A percentile compares a stretch with the other conserved stretches of the same genome.
Conservation (phyloP, 1,140 invertebrate species). For the Micrasema minimum region DNA sequence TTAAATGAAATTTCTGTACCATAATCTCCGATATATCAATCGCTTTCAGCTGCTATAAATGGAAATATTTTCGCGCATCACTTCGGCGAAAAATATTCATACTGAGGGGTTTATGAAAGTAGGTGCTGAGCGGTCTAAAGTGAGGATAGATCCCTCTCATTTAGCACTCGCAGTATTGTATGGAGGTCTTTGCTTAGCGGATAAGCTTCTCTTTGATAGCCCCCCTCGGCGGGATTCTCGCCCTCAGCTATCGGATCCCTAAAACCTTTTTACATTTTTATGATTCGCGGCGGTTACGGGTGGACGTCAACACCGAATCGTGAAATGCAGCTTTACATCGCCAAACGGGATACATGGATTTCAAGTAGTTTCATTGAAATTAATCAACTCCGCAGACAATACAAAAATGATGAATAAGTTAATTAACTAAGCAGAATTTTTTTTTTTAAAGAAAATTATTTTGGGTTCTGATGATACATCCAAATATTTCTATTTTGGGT, state of each 20-base stretch:
- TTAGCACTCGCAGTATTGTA: constrained; percentile 50
- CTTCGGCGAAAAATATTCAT: constrained; percentile 28
- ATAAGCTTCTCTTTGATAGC: constrained; percentile 52
- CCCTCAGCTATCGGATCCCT: constrained; percentile 12
- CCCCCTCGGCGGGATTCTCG: neutral
- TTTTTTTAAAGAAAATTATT: no score
- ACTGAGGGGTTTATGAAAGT: constrained; percentile 20
- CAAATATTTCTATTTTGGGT: no score
- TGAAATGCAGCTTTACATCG: constrained; percentile 20
- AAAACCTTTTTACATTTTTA: constrained; percentile 34
- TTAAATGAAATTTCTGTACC: constrained; percentile 33
- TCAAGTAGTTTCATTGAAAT: no score
- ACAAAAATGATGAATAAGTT: no score
- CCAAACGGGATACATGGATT: neutral
- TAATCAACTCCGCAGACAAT: no score
- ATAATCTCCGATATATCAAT: constrained; percentile 32
- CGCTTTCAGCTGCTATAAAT: constrained; percentile 28
- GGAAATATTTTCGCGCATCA: constrained; percentile 31
- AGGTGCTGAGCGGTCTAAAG: constrained; percentile 18
- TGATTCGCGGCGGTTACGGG: constrained; percentile 14
- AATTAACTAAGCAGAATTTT: no score
- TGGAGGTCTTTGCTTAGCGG: constrained; percentile 48
- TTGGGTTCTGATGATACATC: no score
- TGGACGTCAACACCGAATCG: constrained; percentile 1
- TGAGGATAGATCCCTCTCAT: constrained; percentile 47